Evolutionary conservation across 1,140 invertebrate genomes (phyloP), one percentile per base, ranked within the genome.

Genomic region (Eulimnadia texana): DNA sequence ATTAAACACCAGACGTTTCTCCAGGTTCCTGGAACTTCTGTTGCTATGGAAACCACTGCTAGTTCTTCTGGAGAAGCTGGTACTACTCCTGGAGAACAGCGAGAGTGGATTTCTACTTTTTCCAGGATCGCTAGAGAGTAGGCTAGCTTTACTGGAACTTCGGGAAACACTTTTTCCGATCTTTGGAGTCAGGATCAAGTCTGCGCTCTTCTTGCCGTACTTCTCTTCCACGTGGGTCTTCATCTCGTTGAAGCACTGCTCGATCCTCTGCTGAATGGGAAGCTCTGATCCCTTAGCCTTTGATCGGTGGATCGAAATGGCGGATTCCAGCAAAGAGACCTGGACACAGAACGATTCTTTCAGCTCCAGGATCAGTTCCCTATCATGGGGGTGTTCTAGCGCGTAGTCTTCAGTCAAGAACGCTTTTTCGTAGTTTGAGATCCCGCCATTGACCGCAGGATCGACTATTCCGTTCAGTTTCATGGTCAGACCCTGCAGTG

Each of bases 401-500:
- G 78, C 69, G 71, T 92, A 93, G 13, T 84, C 81, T 0, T 79
- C 70, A 29, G 79, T 85, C 19, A 93, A 82, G 72, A 94, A 93
- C 11, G 86, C 86, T 66, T 85, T 83, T 73, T 93, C 91, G 71
- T 94, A 96, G 70, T 93, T 93, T 61, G 81, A 80, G 53, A 92
- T 85, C 23, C 92, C 92, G 20, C 92, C 92, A 79, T 89, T 93
- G 0, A 96, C 92, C 13, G 89, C 88, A 20, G 92, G 82, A 76
- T 95, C 92, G 1, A 95, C 78, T 61, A 94, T 85, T 28, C 88
- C 92, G 66, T 84, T 89, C 0, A 96, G 74, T 69, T 89, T 84
- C 81, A 93, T 83, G 62, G 85, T 88, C 23, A 95, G 76, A 6
- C 83, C 83, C 71, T 89, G 87, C 0, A 91, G 72, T 9, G 82